Evolutionary conservation across 2,797 vertebrate genomes (phyloP), one percentile per base, ranked within the genome.

Genomic region (Xyrichtys novacula): DNA sequence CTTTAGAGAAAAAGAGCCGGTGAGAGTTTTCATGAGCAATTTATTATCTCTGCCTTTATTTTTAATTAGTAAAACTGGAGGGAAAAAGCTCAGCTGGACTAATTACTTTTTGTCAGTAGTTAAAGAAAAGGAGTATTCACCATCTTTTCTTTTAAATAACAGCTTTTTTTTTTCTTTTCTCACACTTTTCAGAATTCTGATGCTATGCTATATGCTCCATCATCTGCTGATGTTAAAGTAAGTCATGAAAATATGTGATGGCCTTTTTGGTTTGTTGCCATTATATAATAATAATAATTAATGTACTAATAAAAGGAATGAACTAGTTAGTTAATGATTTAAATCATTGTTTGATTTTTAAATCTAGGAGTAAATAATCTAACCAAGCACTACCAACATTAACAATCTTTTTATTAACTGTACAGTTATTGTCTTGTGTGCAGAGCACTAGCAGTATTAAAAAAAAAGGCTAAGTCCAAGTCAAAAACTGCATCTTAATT

Each of bases 151-250:
- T n/a, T n/a, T n/a, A n/a, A n/a, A n/a, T n/a, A n/a, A n/a, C n/a
- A n/a, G n/a, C n/a, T n/a, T n/a, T n/a, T n/a, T n/a, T n/a, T n/a
- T 36, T 46, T 12, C 0, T 26, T 43, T 40, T 1, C 6, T 10
- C 6, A 2, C 17, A 16, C 5, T 66, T 80, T 80, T 53, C 68
- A 94, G 93, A 84, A 40, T 15, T 93, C 91, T 15, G 62, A 83
- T 7, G 89, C 90, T 0, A 65, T 38, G 64, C 74, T 94, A 46
- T 94, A 94, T 1, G 25, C 92, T 16, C 92, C 92, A 1, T 25
- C 61, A 7, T 0, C 39, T 23, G 0, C 70, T 5, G 38, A 85
- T 0, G 28, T 77, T 25, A 0, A 74, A 50, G 93, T 94, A 89
- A 92, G 20, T 67, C 17, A 20, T 47, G 31, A 0, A 7, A 22